Evolutionary conservation across 2,797 vertebrate genomes (phyloP).

Genomic region (Crocodylus rhombifer): DNA sequence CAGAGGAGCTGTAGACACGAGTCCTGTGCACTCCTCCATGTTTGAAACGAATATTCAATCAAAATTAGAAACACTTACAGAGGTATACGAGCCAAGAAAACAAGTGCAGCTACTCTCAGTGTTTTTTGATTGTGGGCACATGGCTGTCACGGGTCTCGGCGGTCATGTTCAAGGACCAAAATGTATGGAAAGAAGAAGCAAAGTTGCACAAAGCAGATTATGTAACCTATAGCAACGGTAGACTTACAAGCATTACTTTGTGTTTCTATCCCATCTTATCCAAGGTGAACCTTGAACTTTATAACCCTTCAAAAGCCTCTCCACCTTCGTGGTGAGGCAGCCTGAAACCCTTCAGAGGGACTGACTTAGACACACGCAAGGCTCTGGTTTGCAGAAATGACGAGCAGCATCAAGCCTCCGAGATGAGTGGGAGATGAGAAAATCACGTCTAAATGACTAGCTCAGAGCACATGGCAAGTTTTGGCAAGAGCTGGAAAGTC

Average conservation of each 20-base stretch:
- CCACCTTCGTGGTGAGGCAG: not conserved
- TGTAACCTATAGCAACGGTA: accelerated
- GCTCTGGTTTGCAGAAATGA: not conserved
- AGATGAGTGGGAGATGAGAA: accelerated
- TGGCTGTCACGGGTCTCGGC: accelerated
- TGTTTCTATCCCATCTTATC: not conserved
- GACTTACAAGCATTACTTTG: not conserved
- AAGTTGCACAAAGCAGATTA: not conserved
- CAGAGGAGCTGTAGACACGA: accelerated
- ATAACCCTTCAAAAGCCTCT: not conserved
- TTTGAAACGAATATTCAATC: not conserved
- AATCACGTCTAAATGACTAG: not conserved
- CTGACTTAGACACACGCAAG: not conserved
- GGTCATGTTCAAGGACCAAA: not conserved
- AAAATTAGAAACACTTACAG: accelerated
- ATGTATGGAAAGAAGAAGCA: accelerated
- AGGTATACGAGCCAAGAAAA: not conserved
- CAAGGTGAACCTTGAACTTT: not conserved
- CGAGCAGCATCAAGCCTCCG: accelerated
- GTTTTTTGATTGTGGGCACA: accelerated
- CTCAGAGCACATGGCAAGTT: not conserved
- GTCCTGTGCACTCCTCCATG: not conserved
- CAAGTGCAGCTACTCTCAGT: not conserved
- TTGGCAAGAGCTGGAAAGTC: not conserved
- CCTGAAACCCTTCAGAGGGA: not conserved